Evolutionary conservation across 2,888 invertebrate genomes (phyloP), one percentile per base, ranked within the genome.

Genomic region (Poecilus cupreus): DNA sequence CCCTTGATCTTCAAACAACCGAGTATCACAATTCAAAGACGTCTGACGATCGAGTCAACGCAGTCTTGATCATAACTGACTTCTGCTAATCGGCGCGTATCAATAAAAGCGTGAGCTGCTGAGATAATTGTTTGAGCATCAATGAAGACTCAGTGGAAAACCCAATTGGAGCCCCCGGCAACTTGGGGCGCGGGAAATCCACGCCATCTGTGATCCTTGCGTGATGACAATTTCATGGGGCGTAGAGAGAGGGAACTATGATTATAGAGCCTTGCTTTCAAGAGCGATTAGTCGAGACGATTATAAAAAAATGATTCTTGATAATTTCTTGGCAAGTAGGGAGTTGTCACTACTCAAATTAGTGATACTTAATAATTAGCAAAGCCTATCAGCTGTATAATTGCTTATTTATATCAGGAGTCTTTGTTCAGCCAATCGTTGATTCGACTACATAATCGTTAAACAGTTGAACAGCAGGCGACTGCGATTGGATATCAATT

Each of bases 111-210:
- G 74, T 26, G 51, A 51, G 18, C 60, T 0, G 3, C 1, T 11
- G 22, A 22, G 75, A 51, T 75, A 75, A 75, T 75, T 75, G 54
- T 75, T 32, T 16, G 37, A 75, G 37, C 75, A 75, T 75, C 16
- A 75, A 32, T 37, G 75, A 54, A n/a, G 22, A n/a, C 24, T 24
- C 32, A 13, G 16, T 18, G 4, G 51, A 16, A 6, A 3, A 16
- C 32, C 32, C 32, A 13, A 13, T 18, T 18, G 51, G 18, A 6
- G 8, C 51, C 32, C 32, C 32, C 32, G 32, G 32, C 32, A 32
- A 32, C 32, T 32, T 5, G 32, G 6, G 32, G 32, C 32, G 32
- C 18, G 18, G 18, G 18, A 51, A 51, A 13, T 32, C 32, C 32
- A 32, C 4, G 32, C 32, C 32, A 32, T 32, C 32, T 32, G 32